Percentiles rank a stretch among this genome's conserved stretches.
Conservation (phyloP, 2,113 vertebrate species). For the Calonectris borealis region DNA sequence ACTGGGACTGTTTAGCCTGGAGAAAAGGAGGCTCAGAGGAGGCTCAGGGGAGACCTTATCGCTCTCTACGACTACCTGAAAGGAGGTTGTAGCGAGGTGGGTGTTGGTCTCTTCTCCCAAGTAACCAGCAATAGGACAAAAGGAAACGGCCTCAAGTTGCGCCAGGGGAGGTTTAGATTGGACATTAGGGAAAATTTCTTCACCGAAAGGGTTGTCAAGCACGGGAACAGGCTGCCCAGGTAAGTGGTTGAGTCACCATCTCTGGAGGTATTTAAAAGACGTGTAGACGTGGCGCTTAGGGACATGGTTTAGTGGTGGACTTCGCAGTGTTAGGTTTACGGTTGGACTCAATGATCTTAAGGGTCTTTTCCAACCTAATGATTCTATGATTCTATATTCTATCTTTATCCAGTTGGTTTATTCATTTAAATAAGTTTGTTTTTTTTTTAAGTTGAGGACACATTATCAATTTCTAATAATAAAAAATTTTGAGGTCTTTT, state of each 20-base stretch:
- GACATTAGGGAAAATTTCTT: background rate
- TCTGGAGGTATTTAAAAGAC: background rate
- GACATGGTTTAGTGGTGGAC: background rate
- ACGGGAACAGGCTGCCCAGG: background rate
- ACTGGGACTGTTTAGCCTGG: background rate
- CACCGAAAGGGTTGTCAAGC: background rate
- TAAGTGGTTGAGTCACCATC: background rate
- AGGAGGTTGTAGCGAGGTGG: background rate
- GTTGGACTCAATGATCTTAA: background rate
- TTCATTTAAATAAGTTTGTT: background rate
- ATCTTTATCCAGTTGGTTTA: background rate
- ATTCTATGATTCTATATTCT: background rate
- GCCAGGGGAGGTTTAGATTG: background rate
- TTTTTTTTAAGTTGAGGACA: background rate
- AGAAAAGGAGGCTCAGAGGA: background rate
- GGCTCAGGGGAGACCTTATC: accelerated
- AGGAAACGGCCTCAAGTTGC: background rate
- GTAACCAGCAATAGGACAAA: accelerated
- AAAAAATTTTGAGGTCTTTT: background rate
- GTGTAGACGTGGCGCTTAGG: background rate
- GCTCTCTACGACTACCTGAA: background rate
- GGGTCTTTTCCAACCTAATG: background rate
- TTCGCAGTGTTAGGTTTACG: background rate
- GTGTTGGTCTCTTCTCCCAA: accelerated
- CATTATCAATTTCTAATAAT: background rate